phyloP scores from a whole-genome alignment of 30 jellyfish, hydroid and myxozoan genomes.

The Chironex yamaguchii region DNA sequence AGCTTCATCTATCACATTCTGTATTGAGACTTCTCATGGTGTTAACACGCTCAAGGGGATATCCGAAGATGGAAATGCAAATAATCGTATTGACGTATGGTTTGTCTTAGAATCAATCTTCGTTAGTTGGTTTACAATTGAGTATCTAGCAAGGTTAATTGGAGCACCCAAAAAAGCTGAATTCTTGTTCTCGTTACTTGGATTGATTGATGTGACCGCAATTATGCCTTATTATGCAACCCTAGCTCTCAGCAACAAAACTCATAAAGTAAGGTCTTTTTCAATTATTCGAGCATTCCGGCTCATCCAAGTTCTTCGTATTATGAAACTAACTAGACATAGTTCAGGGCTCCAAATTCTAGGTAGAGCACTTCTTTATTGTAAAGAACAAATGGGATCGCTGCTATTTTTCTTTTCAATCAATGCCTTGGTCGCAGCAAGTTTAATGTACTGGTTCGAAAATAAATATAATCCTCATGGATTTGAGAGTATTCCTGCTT shows the following conservation, averaged over 20 bases:
- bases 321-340: slow-evolving; percentile 71
- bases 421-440: slow-evolving; percentile 66
- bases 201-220: slow-evolving; percentile 78
- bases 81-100: slow-evolving; percentile 67
- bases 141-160: slow-evolving; percentile 54
- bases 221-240: slow-evolving; percentile 75
- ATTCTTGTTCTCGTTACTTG: slow-evolving; percentile 71
- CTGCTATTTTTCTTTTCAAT: slow-evolving; percentile 55
- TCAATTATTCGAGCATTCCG: slow-evolving; percentile 79
- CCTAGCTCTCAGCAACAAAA: slow-evolving; percentile 46
- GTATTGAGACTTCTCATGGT: slow-evolving; percentile 62
- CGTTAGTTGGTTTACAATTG: slow-evolving; percentile 78
- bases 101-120: slow-evolving; percentile 61
- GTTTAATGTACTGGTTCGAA: slow-evolving; percentile 66
- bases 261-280: slow-evolving; percentile 73
- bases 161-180: slow-evolving; percentile 73
- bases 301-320: slow-evolving; percentile 74
- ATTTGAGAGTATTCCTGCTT: slow-evolving; percentile 66
- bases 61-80: background rate
- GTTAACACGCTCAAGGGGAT: slow-evolving; percentile 7
- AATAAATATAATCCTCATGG: slow-evolving; percentile 5
- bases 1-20: slow-evolving; percentile 58
- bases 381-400: slow-evolving; percentile 79
- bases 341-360: slow-evolving; percentile 73
- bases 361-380: slow-evolving; percentile 68